Evolutionary conservation across 2,113 vertebrate species (phyloP), one percentile per base, ranked within the genome.

Genomic region (Poecile atricapillus): DNA sequence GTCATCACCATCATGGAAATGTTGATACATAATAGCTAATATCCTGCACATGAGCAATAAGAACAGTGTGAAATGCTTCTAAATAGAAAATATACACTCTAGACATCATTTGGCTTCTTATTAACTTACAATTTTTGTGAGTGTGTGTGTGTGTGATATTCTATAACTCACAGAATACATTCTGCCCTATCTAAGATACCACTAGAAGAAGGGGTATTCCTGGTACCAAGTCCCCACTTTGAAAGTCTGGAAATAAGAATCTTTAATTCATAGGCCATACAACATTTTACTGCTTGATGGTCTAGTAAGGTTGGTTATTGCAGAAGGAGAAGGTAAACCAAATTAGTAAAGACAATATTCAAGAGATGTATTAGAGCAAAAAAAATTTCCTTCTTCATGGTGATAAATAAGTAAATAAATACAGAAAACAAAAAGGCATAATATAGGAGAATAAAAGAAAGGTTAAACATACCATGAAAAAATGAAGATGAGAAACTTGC

Each of bases 381-480:
- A 82, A 78, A 6, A 64, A 28, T 31, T 89, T 12, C 18, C 13
- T 68, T 30, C 55, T 83, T 12, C 11, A 20, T 58, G 43, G 44
- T 23, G 60, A 73, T 52, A n/a, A 73, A n/a, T 44, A 58, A 50
- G 27, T 24, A 81, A 50, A 35, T 30, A 65, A 88, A n/a, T 30
- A 39, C 3, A 68, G 5, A 33, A 80, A 68, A 31, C 24, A 33
- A 60, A 91, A 69, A 39, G 4, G 0, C 2, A 23, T n/a, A 46
- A 20, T 41, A n/a, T 7, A 53, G 12, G 17, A 74, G 55, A 78
- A 62, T 31, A 35, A 53, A 59, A 69, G 3, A 81, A 70, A 76
- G 1, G 0, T 41, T 71, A 11, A 5, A 30, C 0, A n/a, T 53
- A 43, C 2, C 28, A 37, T 15, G 8, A 59, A 79, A 46, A 82